Base-by-base conservation (phyloP, 1,140 invertebrate genomes). In the Oryctes rhinoceros region DNA sequence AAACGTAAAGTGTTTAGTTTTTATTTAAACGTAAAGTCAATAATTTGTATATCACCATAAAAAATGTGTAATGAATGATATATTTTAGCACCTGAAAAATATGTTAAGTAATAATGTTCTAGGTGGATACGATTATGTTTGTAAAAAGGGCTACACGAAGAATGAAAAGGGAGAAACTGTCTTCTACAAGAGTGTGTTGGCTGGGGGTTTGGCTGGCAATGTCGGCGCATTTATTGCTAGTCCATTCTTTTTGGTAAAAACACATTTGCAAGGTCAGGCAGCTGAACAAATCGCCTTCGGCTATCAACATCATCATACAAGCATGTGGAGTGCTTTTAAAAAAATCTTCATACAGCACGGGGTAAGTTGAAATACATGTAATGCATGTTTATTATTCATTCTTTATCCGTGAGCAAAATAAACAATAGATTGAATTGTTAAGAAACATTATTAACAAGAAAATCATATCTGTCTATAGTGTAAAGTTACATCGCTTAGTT, bases 171-270 rank as follows among this genome's bases (percentile, higher is more conserved):
- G 95, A 4, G 89, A 93, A 18, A 91, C 94, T 0, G 92, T 92
- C 71, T 89, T 94, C 81, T 78, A 90, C 0, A 91, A 91, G 84
- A 81, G 71, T 93, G 80, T 84, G 0, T 37, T 85, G 18, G 76
- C 84, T 78, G 83, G 84, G n/a, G 85, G 85, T 1, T 78, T 84
- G 18, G 85, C 83, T 48, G 84, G 85, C 15, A 81, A 82, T 13
- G 24, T 85, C 77, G 96, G 95, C 15, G 93, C 94, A 13, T 90
- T 92, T 67, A 85, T 93, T n/a, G 94, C 92, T 4, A 96, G 94
- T 84, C 96, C 96, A 1, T 92, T 97, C 78, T 96, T 94, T 86
- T 87, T 97, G 87, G 90, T 97, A 13, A 98, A 98, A 89, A 97
- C 95, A 0, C 94, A 97, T 84, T 87, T 98, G 11, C 96, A 98